Evolutionary conservation across 2,797 vertebrate genomes (phyloP).

Genomic region (Acanthis flammea): DNA sequence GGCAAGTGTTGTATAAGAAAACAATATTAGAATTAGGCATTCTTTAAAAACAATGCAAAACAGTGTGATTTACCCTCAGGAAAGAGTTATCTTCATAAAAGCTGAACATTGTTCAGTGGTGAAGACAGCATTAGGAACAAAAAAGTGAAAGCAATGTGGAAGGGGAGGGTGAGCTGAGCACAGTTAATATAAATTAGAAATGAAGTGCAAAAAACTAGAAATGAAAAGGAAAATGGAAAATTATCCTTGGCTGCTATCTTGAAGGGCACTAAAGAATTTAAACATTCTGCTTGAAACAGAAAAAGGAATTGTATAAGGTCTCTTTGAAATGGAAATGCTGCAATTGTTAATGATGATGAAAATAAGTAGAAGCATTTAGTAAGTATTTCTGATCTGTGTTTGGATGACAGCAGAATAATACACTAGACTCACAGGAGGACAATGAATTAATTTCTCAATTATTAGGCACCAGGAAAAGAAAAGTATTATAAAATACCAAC

Average conservation of each 20-base stretch:
- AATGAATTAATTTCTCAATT: constrained; percentile 46
- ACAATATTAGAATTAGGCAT: neutral
- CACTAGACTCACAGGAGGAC: neutral
- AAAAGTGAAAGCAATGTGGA: neutral
- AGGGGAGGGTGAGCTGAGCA: neutral
- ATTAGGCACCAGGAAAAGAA: neutral
- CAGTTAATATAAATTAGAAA: constrained; percentile 37
- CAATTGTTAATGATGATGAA: constrained; percentile 41
- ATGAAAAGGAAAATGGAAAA: constrained; percentile 34
- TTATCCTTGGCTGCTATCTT: constrained; percentile 39
- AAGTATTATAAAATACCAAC: neutral
- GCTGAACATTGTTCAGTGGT: neutral
- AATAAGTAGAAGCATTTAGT: constrained; percentile 41
- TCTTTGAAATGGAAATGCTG: constrained; percentile 62
- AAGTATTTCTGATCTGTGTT: constrained; percentile 34
- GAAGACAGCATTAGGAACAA: neutral
- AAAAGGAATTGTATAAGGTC: neutral
- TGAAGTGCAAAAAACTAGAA: constrained; percentile 11
- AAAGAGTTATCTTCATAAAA: neutral
- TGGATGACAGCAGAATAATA: constrained; percentile 56
- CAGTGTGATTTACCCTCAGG: neutral
- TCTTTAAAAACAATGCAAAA: neutral
- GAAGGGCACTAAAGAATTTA: neutral
- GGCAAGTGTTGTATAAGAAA: neutral
- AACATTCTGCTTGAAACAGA: constrained; percentile 30